Evolutionary conservation across 2,113 vertebrate species (phyloP), one percentile per base, ranked within the genome.

Genomic region (Nyctereutes procyonoides): DNA sequence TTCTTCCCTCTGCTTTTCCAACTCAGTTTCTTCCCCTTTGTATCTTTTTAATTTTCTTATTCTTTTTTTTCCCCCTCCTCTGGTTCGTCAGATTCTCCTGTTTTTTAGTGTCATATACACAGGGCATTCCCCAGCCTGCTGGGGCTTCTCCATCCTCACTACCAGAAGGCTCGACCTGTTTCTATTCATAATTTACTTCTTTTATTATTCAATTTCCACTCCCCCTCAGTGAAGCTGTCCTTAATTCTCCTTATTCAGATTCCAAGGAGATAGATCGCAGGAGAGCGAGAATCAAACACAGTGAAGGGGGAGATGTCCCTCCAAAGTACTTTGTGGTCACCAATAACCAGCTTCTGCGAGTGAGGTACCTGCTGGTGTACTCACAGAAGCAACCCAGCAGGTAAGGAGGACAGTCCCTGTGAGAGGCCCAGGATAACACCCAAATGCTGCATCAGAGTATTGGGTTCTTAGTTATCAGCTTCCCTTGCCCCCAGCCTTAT

Each of bases 251-350:
- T 92, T 22, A 1, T 82, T 26, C 98, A 99, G 99, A 99, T 98
- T 99, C 99, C 35, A 99, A 99, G 97, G 98, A 98, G 97, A 98
- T 99, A 69, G 99, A 99, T 97, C 99, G 99, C 5, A 99, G 98
- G 94, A 99, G 99, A 98, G 99, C 99, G 0, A 99, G 99, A 98
- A 99, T 99, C 90, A 99, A 98, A 92, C 99, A 99, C 98, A 99
- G 99, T 0, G 99, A 99, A 98, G 99, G 99, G 35, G 99, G 99
- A 0, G 99, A 99, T 0, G 99, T 99, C 5, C 99, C 99, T 4
- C 99, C 99, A 97, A 99, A 99, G 84, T 99, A 99, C 98, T 99
- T 99, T 4, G 99, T 99, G 53, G 99, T 99, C 97, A 99, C 99
- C 97, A 99, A 99, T 97, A 99, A 99, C 96, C 99, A 99, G 98